Conservation (phyloP, 2,888 invertebrate species). For the Ichneumon xanthorius region DNA sequence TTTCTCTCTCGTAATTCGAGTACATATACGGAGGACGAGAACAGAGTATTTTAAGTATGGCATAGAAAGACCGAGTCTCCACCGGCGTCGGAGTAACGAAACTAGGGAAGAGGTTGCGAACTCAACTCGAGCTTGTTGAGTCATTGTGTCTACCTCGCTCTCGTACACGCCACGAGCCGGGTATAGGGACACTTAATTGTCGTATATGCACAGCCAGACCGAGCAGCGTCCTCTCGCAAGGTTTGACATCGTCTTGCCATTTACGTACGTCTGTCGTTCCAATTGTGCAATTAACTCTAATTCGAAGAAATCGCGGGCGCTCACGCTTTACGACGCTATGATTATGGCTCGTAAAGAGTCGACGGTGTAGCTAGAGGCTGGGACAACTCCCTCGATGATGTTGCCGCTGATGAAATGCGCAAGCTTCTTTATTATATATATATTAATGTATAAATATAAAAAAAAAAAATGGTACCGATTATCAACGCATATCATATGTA, state of each 20-base stretch:
- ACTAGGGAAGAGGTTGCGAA: constrained; percentile 49
- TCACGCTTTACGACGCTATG: constrained; percentile 57
- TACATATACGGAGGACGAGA: not conserved
- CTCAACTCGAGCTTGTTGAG: constrained; percentile 22
- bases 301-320: constrained; percentile 60
- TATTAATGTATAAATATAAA: too few species aligned
- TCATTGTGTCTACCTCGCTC: constrained; percentile 42
- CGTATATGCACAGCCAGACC: not conserved
- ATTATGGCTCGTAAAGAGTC: constrained; percentile 55
- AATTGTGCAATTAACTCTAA: constrained; percentile 68
- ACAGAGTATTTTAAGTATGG: not conserved
- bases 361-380: constrained; percentile 3
- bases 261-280: constrained; percentile 57
- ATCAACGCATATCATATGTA: too few species aligned
- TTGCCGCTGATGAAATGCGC: constrained; percentile 18
- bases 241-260: constrained; percentile 58
- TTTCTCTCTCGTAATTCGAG: not conserved
- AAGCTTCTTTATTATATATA: not conserved
- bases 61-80: constrained; percentile 10
- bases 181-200: constrained; percentile 9
- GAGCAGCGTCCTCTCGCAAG: constrained; percentile 36
- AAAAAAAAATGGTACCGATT: too few species aligned
- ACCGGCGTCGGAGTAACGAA: constrained; percentile 11
- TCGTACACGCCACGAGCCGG: not conserved
- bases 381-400: constrained; percentile 15